phyloP scores from a whole-genome alignment of 2,113 vertebrate genomes.

The Campylorhamphus procurvoides region DNA sequence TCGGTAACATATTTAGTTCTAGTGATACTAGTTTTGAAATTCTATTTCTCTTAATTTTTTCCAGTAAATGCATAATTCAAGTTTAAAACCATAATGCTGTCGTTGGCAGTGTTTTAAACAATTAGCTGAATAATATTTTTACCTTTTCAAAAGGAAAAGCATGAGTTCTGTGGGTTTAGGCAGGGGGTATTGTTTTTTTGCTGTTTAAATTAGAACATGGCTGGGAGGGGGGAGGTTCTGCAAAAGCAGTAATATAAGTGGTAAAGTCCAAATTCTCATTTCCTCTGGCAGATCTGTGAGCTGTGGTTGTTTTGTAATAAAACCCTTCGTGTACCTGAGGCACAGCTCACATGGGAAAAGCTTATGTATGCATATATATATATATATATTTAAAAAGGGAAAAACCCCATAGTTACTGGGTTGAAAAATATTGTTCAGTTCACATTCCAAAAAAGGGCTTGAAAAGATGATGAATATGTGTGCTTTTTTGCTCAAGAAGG shows the following conservation, averaged over 20 bases:
- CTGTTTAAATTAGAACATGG: neutral
- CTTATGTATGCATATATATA: neutral
- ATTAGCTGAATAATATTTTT: neutral
- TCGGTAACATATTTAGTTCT: neutral
- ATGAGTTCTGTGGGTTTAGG: neutral
- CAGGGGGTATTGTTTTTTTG: neutral
- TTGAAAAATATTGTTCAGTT: neutral
- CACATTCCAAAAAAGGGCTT: neutral
- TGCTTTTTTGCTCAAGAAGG: neutral
- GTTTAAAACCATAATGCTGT: neutral
- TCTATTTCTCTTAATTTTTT: neutral
- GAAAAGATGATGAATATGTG: neutral
- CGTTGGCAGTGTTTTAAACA: neutral
- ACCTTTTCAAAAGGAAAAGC: neutral
- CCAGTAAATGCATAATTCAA: neutral
- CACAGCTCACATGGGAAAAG: neutral
- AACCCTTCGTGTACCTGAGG: neutral
- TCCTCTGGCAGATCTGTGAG: conserved; percentile 21
- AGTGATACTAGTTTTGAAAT: neutral
- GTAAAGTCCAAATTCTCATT: neutral
- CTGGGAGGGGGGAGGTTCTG: neutral
- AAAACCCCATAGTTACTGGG: neutral
- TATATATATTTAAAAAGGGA: neutral
- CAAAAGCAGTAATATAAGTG: neutral
- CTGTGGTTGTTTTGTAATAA: conserved; percentile 28